These are phyloP conservation scores for Druon quercuslanigerum DNA, from an alignment of 1,140 invertebrate genomes.

Conservation along the genomic window DNA sequence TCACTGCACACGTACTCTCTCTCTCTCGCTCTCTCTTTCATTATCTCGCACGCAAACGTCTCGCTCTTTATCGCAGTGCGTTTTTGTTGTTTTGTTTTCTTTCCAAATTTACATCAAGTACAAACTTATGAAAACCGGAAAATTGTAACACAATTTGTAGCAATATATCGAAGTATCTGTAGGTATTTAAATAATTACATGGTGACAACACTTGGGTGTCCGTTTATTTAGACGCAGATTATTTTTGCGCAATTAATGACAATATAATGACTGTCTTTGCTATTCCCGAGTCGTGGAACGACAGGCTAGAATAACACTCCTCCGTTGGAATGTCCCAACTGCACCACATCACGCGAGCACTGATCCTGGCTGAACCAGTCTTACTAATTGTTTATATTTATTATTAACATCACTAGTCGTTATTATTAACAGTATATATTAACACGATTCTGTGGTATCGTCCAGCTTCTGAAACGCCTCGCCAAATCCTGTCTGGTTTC, in stretches of 20 bases:
- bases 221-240: constrained; percentile 59
- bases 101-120: constrained; percentile 74
- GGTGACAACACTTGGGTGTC: constrained; percentile 69
- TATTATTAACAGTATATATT: constrained; percentile 45
- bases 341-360: constrained; percentile 43
- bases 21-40: constrained; percentile 41
- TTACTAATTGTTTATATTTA: constrained; percentile 36
- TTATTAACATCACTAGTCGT: constrained; percentile 35
- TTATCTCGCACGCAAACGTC: constrained; percentile 46
- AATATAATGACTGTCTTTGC: constrained; percentile 40
- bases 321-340: constrained; percentile 59
- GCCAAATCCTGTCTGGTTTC: constrained; percentile 60
- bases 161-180: constrained; percentile 56
- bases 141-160: constrained; percentile 68
- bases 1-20: constrained; percentile 36
- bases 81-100: constrained; percentile 51
- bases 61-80: constrained; percentile 45
- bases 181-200: constrained; percentile 70
- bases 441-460: constrained; percentile 41
- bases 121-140: constrained; percentile 74
- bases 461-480: constrained; percentile 48
- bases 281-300: constrained; percentile 11
- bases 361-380: constrained; percentile 30
- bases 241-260: constrained; percentile 39
- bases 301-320: constrained; percentile 34